Percentiles rank a stretch among this genome's conserved stretches.
Evolutionary conservation across 2,888 invertebrate species (phyloP).

Genomic region (Ceriagrion tenellum): DNA sequence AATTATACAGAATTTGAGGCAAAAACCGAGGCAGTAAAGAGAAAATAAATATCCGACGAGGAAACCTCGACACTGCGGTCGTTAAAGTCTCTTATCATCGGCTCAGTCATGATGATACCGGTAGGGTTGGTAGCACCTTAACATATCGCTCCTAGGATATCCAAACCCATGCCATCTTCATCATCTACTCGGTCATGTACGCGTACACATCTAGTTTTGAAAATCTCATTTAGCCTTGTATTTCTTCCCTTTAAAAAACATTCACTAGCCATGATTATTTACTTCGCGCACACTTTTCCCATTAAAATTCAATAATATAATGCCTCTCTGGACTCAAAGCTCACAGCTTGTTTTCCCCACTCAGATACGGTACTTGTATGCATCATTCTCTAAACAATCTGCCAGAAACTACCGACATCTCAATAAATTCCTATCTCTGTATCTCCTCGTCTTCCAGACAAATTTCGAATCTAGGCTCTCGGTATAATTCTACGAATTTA

Average conservation of each 20-base stretch:
- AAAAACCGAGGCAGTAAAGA: too few relatives aligned
- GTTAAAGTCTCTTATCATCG: neutral
- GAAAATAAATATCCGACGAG: neutral
- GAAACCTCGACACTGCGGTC: neutral
- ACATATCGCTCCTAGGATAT: neutral
- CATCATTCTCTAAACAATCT: too few relatives aligned
- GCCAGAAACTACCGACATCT: too few relatives aligned
- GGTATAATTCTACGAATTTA: too few relatives aligned
- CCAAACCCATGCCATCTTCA: neutral
- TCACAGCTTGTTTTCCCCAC: too few relatives aligned
- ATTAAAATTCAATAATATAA: neutral
- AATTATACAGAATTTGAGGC: too few relatives aligned
- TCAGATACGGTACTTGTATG: too few relatives aligned
- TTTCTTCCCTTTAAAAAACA: neutral
- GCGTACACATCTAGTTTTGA: neutral
- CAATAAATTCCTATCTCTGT: too few relatives aligned
- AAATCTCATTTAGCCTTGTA: neutral
- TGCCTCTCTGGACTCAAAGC: too few relatives aligned
- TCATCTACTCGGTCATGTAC: neutral
- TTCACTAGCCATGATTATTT: neutral
- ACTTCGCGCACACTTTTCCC: neutral
- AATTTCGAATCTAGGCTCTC: too few relatives aligned
- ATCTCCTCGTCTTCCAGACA: too few relatives aligned
- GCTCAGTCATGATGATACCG: neutral
- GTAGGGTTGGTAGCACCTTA: neutral